phyloP scores from a whole-genome alignment of 2,888 invertebrate genomes.

The Nemurella pictetii region DNA sequence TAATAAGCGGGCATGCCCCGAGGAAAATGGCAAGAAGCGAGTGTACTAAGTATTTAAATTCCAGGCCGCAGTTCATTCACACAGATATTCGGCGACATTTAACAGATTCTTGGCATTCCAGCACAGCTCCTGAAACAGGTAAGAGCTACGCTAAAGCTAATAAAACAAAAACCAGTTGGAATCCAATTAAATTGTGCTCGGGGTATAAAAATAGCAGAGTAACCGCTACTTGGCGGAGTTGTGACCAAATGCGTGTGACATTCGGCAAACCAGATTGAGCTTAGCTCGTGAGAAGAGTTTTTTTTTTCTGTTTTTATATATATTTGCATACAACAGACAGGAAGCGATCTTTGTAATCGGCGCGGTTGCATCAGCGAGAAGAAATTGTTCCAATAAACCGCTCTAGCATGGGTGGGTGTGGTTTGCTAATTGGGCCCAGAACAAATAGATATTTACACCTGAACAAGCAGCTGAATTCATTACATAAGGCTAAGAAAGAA shows the following conservation, averaged over 20 bases:
- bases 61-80: constrained; percentile 6
- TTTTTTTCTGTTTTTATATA: too few relatives aligned
- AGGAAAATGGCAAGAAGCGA: background rate
- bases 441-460: background rate
- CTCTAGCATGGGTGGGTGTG: background rate
- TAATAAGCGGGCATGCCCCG: background rate
- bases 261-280: background rate
- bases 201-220: background rate
- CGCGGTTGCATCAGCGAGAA: background rate
- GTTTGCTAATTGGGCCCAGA: background rate
- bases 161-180: background rate
- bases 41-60: background rate
- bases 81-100: background rate
- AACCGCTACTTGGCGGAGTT: background rate
- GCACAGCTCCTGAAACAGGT: background rate
- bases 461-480: background rate
- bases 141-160: background rate
- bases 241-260: background rate
- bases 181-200: background rate
- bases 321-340: too few relatives aligned
- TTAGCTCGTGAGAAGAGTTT: too few relatives aligned
- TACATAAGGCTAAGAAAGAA: background rate
- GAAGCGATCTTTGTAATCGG: background rate
- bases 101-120: background rate
- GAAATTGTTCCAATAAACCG: background rate